A percentile compares a stretch with the other conserved stretches of the same genome.
phyloP scores from a whole-genome alignment of 2,797 vertebrate species.

The Tenualosa ilisha region DNA sequence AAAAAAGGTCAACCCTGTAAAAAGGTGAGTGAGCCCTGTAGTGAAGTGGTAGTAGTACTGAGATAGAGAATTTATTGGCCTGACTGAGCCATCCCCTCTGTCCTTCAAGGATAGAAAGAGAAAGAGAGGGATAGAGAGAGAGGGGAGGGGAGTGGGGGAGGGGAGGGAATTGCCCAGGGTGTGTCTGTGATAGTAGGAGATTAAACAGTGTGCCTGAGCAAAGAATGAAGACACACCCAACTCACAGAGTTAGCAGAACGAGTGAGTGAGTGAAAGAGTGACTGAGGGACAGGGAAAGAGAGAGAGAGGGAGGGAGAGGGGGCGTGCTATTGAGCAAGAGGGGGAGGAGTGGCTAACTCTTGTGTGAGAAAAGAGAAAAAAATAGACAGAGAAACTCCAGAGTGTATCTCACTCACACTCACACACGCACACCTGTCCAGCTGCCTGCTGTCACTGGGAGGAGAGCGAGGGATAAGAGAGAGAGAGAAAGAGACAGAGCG shows the following conservation, averaged over 20 bases:
- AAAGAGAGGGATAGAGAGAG: conserved; percentile 39
- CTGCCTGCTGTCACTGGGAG: conserved; percentile 33
- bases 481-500: conserved; percentile 27
- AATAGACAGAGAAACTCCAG: conserved; percentile 60
- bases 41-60: background rate
- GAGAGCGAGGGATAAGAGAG: conserved; percentile 16
- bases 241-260: conserved; percentile 49
- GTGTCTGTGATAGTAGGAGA: conserved; percentile 12
- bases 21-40: background rate
- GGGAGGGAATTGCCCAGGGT: conserved; percentile 7
- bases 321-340: conserved; percentile 65
- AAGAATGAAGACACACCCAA: conserved; percentile 71
- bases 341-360: conserved; percentile 67
- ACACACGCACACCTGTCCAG: conserved; percentile 23
- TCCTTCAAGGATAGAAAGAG: conserved; percentile 50
- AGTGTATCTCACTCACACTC: conserved; percentile 44
- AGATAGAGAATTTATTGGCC: background rate
- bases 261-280: conserved; percentile 40
- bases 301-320: conserved; percentile 41
- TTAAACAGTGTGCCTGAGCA: conserved; percentile 23
- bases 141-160: conserved; percentile 25
- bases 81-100: conserved; percentile 38
- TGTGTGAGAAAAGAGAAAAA: conserved; percentile 55
- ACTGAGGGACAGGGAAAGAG: background rate
- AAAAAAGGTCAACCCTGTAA: background rate